A percentile compares a stretch with the other conserved stretches of the same genome.
phyloP scores from a whole-genome alignment of 2,797 vertebrate species.

The Sebastes baramenuke region DNA sequence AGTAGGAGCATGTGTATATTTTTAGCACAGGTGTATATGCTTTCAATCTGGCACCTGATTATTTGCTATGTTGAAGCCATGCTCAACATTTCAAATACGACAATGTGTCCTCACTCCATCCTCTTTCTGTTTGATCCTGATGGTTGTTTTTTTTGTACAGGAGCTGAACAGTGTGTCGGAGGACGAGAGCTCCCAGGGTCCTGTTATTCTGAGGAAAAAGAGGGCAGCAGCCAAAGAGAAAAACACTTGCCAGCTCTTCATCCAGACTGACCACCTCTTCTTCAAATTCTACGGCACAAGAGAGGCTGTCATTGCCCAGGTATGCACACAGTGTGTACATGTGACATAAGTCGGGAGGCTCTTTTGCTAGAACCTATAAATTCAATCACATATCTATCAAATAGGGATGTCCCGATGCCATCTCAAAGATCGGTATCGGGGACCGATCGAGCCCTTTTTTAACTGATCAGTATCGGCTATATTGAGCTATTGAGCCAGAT shows the following conservation, averaged over 20 bases:
- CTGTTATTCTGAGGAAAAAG: constrained; percentile 89
- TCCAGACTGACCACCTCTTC: constrained; percentile 97
- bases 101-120: background rate
- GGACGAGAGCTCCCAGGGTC: constrained; percentile 71
- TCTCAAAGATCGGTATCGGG: no score
- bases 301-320: constrained; percentile 97
- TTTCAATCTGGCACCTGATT: background rate
- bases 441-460: no score
- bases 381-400: background rate
- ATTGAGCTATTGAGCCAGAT: background rate
- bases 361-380: background rate
- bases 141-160: constrained; percentile 47
- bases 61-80: background rate
- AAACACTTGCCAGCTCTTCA: constrained; percentile 96
- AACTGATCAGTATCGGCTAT: background rate
- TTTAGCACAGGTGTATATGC: background rate
- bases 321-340: constrained; percentile 54
- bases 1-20: background rate
- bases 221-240: constrained; percentile 90
- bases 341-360: background rate
- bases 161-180: constrained; percentile 19
- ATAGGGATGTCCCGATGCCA: background rate
- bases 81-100: background rate
- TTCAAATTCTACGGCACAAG: constrained; percentile 87
- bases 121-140: background rate